Evolutionary conservation across 2,888 invertebrate species (phyloP), one percentile per base, ranked within the genome.

Genomic region (Drosophila paranaensis): DNA sequence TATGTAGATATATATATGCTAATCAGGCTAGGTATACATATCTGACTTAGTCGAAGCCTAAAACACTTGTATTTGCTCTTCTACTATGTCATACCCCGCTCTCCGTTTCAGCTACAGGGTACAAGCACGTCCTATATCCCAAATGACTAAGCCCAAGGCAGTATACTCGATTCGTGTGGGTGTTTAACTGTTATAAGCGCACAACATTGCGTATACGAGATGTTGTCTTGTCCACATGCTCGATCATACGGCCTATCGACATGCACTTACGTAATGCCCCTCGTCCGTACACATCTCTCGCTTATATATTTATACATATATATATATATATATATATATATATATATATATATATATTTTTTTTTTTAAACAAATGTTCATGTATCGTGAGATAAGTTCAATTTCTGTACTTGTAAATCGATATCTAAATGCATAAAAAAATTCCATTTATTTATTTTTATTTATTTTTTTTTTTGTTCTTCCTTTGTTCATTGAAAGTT

Each of bases 391-490:
- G 48, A 55, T 73, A 68, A 45, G 39, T 54, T 16, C n/a, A 14
- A 14, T 30, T 55, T 60, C n/a, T 42, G 30, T 62, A 48, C 16
- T 48, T 48, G 54, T 74, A 74, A 68, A 74, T 75, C 55, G 51
- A 75, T 63, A 60, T 51, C 30, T 20, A 45, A 13, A 35, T 27
- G 30, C 20, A 43, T n/a, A 33, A 25, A 25, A n/a, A 48, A 20
- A 43, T 56, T 33, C 20, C 56, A 42, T 54, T 53, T 51, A 45
- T 57, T 54, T 45, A 35, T 43, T 53, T 27, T 27, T 27, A 51
- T 11, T 46, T 51, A 25, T 20, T 58, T 43, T 53, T 27, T 27
- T 27, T 55, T 11, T 46, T 51, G 33, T 20, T 58, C 40, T 39
- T 75, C 43, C 42, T 61, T 46, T 37, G n/a, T 53, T 27, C 30